These are phyloP conservation scores for Coptotermes formosanus DNA, from an alignment of 1,140 invertebrate species.

Conservation along the genomic window DNA sequence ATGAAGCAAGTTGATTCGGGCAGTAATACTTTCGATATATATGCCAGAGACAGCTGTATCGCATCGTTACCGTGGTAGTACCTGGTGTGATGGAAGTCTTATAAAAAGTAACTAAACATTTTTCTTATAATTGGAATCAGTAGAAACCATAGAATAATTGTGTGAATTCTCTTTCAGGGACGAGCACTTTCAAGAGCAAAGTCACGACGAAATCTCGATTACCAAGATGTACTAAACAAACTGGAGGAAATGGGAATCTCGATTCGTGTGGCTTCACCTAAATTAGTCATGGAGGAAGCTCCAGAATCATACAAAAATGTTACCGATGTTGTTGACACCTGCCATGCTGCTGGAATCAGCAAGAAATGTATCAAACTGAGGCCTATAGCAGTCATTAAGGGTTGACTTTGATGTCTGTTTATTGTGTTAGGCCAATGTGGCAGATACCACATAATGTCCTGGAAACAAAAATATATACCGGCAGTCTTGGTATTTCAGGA, in stretches of 20 bases:
- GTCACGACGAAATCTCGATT: conserved; percentile 93
- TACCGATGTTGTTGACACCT: conserved; percentile 98
- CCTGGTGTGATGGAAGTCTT: too few relatives aligned
- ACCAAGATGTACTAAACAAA: conserved; percentile 84
- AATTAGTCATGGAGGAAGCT: conserved; percentile 99
- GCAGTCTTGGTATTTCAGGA: too few relatives aligned
- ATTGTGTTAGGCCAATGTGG: neutral
- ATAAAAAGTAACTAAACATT: too few relatives aligned
- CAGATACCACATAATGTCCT: neutral
- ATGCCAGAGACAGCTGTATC: too few relatives aligned
- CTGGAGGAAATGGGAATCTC: conserved; percentile 91
- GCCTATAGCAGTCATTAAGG: conserved; percentile 99
- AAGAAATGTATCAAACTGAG: conserved; percentile 96
- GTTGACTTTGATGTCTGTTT: conserved; percentile 53
- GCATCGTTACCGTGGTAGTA: too few relatives aligned
- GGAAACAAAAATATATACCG: too few relatives aligned
- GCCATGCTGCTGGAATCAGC: conserved; percentile 95
- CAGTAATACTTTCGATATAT: too few relatives aligned
- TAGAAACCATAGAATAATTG: neutral
- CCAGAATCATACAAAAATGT: conserved; percentile 99
- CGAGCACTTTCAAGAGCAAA: conserved; percentile 95
- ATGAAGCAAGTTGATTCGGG: too few relatives aligned
- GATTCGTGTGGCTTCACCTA: conserved; percentile 97
- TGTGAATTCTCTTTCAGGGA: conserved; percentile 62
- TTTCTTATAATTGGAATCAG: conserved; percentile 23